These are phyloP conservation scores for Hyperopisus bebe DNA, from an alignment of 2,113 vertebrate genomes.

Conservation along the genomic window DNA sequence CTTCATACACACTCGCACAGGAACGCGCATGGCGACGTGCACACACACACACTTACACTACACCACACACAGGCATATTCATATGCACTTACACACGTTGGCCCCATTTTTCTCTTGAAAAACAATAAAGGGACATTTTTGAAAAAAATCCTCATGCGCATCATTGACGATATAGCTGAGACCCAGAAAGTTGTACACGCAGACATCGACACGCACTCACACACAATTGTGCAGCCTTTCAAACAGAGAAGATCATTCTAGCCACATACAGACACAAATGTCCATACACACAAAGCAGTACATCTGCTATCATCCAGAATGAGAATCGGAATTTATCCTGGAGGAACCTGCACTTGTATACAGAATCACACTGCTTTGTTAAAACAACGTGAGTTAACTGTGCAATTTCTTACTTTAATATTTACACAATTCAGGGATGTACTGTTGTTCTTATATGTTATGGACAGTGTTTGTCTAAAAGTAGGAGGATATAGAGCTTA, in stretches of 20 bases:
- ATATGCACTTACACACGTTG: background rate
- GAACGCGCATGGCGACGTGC: background rate
- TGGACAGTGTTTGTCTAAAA: background rate
- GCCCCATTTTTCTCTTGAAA: background rate
- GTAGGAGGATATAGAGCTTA: background rate
- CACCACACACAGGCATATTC: background rate
- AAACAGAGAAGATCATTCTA: background rate
- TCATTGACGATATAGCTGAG: background rate
- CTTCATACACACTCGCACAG: constrained; percentile 19
- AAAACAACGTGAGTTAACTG: background rate
- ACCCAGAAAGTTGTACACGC: background rate
- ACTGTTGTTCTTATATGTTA: background rate
- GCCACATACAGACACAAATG: constrained; percentile 7
- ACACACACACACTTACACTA: background rate
- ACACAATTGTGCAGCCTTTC: background rate
- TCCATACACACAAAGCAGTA: background rate
- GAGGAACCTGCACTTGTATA: background rate
- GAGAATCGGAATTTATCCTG: background rate
- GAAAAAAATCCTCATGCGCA: background rate
- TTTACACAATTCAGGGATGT: background rate
- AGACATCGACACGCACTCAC: background rate
- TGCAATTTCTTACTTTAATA: background rate
- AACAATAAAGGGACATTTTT: background rate
- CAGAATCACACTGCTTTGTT: background rate
- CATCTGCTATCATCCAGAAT: background rate